A percentile compares a stretch with the other conserved stretches of the same genome.
Conservation (phyloP, 2,888 invertebrate species). For the Argyresthia albistria region DNA sequence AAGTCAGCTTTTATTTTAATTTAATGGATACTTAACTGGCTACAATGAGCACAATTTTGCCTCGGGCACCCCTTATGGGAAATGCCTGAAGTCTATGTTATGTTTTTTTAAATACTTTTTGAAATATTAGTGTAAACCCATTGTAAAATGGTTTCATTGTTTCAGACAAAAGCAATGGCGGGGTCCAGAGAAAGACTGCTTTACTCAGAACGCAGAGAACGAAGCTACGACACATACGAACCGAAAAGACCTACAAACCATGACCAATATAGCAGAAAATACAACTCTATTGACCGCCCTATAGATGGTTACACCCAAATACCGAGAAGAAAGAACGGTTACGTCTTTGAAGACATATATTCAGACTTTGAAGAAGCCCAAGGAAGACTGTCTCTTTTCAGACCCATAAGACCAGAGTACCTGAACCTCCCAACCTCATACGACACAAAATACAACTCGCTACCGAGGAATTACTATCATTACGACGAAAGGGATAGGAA, state of each 20-base stretch:
- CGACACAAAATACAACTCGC: slow-evolving; percentile 53
- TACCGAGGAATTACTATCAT: slow-evolving; percentile 53
- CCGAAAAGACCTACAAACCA: slow-evolving; percentile 2
- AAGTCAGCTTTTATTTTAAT: too few relatives aligned
- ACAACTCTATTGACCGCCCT: neutral
- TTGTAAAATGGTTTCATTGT: too few relatives aligned
- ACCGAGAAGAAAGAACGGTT: slow-evolving; percentile 54
- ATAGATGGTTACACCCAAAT: slow-evolving; percentile 8
- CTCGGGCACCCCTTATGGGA: too few relatives aligned
- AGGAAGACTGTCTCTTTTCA: slow-evolving; percentile 55
- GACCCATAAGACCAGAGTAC: slow-evolving; percentile 64
- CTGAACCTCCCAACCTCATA: slow-evolving; percentile 52
- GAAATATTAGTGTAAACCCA: too few relatives aligned
- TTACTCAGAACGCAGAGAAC: slow-evolving; percentile 44
- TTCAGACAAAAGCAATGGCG: slow-evolving; percentile 40
- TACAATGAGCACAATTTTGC: too few relatives aligned
- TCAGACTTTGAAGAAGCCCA: slow-evolving; percentile 65
- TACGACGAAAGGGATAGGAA: slow-evolving; percentile 42
- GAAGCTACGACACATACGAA: slow-evolving; percentile 17
- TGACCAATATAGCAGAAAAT: slow-evolving; percentile 10
- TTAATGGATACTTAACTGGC: too few relatives aligned
- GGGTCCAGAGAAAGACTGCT: slow-evolving; percentile 57
- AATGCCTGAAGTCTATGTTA: too few relatives aligned
- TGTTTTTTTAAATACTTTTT: too few relatives aligned
- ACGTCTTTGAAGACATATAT: slow-evolving; percentile 65